phyloP scores from a whole-genome alignment of 2,797 vertebrate genomes.

The Hemitrygon akajei region DNA sequence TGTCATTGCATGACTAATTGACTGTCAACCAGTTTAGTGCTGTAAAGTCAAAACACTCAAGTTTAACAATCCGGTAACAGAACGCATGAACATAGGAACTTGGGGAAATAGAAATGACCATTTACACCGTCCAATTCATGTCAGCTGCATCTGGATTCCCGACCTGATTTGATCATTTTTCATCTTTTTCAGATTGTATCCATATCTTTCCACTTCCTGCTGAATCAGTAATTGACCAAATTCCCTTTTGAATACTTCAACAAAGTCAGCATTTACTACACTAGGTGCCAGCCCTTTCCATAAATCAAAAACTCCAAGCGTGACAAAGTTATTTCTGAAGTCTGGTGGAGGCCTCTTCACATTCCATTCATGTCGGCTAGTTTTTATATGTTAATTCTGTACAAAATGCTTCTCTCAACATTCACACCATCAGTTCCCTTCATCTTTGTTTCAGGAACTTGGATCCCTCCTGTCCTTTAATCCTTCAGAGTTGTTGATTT shows the following conservation, averaged over 20 bases:
- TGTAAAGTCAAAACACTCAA: not conserved
- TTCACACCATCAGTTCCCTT: not conserved
- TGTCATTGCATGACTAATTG: slow-evolving; percentile 6
- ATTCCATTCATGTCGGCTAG: slow-evolving; percentile 17
- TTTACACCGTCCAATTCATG: not conserved
- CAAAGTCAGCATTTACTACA: slow-evolving; percentile 13
- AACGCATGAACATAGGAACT: not conserved
- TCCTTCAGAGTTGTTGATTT: slow-evolving; percentile 6
- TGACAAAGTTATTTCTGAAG: slow-evolving; percentile 30
- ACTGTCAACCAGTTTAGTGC: slow-evolving; percentile 10
- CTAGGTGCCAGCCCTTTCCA: slow-evolving; percentile 27
- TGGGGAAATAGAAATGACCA: not conserved
- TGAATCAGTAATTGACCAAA: slow-evolving; percentile 30
- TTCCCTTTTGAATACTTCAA: slow-evolving; percentile 15
- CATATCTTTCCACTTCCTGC: not conserved
- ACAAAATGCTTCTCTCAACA: not conserved
- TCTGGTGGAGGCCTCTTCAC: not conserved
- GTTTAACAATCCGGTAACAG: not conserved
- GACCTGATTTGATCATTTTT: not conserved
- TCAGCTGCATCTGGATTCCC: slow-evolving; percentile 14
- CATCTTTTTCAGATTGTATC: slow-evolving; percentile 18
- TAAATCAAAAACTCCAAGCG: slow-evolving; percentile 26
- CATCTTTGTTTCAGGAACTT: not conserved
- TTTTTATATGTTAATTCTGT: slow-evolving; percentile 15
- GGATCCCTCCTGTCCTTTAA: not conserved